These are phyloP conservation scores for Troglohyphantes excavatus DNA, from an alignment of 2,888 invertebrate species.

Conservation along the genomic window DNA sequence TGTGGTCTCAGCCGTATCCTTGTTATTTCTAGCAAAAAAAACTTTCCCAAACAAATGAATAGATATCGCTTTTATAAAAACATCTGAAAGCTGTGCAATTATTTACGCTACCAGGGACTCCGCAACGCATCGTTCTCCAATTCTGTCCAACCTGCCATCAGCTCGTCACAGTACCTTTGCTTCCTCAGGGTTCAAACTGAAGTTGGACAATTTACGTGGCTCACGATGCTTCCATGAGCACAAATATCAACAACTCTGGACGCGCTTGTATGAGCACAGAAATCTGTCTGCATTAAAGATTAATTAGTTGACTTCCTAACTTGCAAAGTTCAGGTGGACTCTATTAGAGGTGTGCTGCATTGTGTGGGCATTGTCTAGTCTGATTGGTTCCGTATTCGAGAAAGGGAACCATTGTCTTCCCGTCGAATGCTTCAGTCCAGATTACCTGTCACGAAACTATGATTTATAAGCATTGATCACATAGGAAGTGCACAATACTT, in stretches of 20 bases:
- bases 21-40: not conserved
- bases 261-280: conserved; percentile 17
- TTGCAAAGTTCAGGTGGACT: conserved; percentile 25
- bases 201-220: not conserved
- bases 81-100: not conserved
- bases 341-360: not conserved
- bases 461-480: not conserved
- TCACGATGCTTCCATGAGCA: not conserved
- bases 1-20: no score
- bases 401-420: not conserved
- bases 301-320: conserved; percentile 26
- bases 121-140: not conserved
- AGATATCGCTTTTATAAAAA: conserved; percentile 15
- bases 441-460: not conserved
- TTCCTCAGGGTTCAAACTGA: not conserved
- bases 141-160: not conserved
- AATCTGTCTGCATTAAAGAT: conserved; percentile 24
- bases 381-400: not conserved
- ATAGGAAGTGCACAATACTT: not conserved
- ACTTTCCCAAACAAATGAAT: conserved; percentile 1
- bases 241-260: not conserved
- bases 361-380: not conserved
- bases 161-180: not conserved
- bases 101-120: conserved; percentile 22
- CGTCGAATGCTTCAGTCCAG: not conserved